Conservation (phyloP, 2,797 vertebrate species). For the Chelmon rostratus region DNA sequence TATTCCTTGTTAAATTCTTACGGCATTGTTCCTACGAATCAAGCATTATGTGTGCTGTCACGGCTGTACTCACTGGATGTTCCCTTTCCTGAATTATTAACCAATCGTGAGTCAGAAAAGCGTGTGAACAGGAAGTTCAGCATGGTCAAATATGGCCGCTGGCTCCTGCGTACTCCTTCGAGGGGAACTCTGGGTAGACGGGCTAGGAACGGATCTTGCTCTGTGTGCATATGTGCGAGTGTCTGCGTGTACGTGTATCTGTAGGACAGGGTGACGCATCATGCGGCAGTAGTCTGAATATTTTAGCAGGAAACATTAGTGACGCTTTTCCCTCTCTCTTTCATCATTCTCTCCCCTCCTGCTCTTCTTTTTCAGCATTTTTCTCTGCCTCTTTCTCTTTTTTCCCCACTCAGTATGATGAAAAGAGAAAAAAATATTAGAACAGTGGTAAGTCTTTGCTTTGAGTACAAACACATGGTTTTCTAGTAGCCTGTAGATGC, state of each 20-base stretch:
- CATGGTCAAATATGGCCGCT: slow-evolving; percentile 64
- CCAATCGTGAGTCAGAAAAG: slow-evolving; percentile 60
- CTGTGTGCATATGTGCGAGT: slow-evolving; percentile 53
- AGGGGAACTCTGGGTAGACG: slow-evolving; percentile 39
- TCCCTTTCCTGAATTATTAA: slow-evolving; percentile 73
- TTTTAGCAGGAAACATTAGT: slow-evolving; percentile 85
- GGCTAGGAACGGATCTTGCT: slow-evolving; percentile 31
- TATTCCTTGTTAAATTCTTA: not conserved
- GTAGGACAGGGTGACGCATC: slow-evolving; percentile 79
- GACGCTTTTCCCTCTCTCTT: slow-evolving; percentile 70
- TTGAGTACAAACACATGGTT: slow-evolving; percentile 46
- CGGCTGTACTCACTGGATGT: slow-evolving; percentile 27
- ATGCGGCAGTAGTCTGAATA: slow-evolving; percentile 81
- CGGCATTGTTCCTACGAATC: slow-evolving; percentile 11
- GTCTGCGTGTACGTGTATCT: slow-evolving; percentile 51
- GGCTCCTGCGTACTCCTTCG: slow-evolving; percentile 44
- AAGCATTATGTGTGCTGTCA: not conserved
- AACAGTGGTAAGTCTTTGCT: slow-evolving; percentile 36
- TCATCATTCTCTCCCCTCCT: slow-evolving; percentile 65
- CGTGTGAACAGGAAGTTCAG: slow-evolving; percentile 72
- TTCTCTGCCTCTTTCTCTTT: slow-evolving; percentile 41
- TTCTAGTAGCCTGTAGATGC: slow-evolving; percentile 46
- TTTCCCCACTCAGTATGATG: slow-evolving; percentile 22
- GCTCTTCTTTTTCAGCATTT: slow-evolving; percentile 45
- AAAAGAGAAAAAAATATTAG: slow-evolving; percentile 1